Evolutionary conservation across 1,140 invertebrate genomes (phyloP).

Genomic region (Holotrichia oblita): DNA sequence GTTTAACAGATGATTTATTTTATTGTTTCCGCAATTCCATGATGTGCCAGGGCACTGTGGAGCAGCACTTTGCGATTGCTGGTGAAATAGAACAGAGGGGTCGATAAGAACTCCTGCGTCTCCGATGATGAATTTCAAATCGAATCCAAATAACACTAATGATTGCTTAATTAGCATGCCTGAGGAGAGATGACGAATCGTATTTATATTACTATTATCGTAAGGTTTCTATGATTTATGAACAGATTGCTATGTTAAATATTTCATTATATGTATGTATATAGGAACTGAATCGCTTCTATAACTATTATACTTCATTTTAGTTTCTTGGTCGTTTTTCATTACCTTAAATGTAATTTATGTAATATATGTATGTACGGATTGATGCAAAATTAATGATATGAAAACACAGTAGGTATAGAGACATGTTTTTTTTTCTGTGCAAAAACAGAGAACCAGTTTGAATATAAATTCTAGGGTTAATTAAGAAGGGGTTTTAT

Average conservation of each 20-base stretch:
- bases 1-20: slow-evolving; percentile 53
- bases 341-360: no score
- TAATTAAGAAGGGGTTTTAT: no score
- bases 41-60: neutral
- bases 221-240: neutral
- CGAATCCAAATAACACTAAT: slow-evolving; percentile 18
- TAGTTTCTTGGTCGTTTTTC: no score
- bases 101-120: neutral
- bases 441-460: no score
- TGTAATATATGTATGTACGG: no score
- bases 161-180: neutral
- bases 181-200: neutral
- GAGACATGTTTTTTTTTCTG: no score
- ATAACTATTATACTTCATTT: no score
- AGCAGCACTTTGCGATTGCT: neutral
- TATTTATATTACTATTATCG: neutral
- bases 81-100: neutral
- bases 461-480: no score
- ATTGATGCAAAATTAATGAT: no score
- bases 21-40: slow-evolving; percentile 45
- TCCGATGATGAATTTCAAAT: slow-evolving; percentile 26
- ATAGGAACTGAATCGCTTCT: no score
- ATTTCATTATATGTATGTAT: no score
- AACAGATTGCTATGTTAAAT: neutral
- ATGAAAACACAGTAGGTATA: no score